Conservation (phyloP, 2,113 vertebrate genomes). For the Eurystomus gularis region DNA sequence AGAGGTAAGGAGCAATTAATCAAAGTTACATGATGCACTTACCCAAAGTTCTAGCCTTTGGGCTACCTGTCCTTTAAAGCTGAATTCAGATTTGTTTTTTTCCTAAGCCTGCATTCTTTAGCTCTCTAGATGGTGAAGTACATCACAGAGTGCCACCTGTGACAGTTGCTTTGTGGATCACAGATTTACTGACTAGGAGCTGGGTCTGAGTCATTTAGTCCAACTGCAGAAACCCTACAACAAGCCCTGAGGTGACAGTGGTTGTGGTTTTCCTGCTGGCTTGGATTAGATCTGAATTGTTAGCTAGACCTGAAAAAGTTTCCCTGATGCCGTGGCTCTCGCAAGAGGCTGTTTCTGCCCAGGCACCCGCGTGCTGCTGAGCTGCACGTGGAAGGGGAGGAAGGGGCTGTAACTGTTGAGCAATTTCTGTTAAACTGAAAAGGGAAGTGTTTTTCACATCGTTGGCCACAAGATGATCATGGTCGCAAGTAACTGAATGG, state of each 20-base stretch:
- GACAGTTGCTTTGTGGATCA: not conserved
- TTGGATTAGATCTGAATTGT: not conserved
- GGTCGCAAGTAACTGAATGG: not conserved
- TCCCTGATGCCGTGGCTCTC: not conserved
- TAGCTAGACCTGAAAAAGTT: not conserved
- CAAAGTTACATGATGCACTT: not conserved
- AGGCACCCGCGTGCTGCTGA: not conserved
- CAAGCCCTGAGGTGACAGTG: not conserved
- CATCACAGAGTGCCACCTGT: not conserved
- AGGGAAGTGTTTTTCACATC: constrained; percentile 12
- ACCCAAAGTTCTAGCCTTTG: not conserved
- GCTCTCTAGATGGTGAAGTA: not conserved
- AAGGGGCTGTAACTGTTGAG: not conserved
- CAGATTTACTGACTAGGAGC: not conserved
- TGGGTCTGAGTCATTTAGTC: not conserved
- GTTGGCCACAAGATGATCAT: not conserved
- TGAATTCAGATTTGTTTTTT: not conserved
- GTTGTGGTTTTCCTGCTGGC: not conserved
- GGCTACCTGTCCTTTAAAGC: not conserved
- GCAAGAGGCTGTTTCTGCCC: not conserved
- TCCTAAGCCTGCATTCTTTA: not conserved
- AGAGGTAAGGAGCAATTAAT: not conserved
- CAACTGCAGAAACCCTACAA: not conserved
- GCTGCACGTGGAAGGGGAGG: rapidly evolving
- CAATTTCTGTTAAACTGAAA: not conserved